A percentile compares a stretch with the other conserved stretches of the same genome.
phyloP scores from a whole-genome alignment of 2,797 vertebrate species.

The Poecilia velifera region DNA sequence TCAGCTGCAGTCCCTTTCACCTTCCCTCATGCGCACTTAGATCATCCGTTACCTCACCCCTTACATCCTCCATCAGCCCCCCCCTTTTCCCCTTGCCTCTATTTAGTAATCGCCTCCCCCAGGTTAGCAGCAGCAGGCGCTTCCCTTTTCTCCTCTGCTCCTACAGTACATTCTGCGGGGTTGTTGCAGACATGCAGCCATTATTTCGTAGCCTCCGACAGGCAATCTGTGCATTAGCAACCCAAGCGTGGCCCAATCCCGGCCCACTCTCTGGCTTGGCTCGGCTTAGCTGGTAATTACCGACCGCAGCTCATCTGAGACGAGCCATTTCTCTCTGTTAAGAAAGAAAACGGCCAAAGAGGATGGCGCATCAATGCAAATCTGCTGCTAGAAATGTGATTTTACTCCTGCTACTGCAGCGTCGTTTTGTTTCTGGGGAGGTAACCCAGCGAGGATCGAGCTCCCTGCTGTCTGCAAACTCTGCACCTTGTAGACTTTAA shows the following conservation, averaged over 20 bases:
- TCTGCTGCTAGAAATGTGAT: constrained; percentile 21
- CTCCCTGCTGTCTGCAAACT: constrained; percentile 9
- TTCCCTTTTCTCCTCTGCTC: constrained; percentile 27
- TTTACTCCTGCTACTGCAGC: not conserved
- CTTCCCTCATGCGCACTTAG: constrained; percentile 48
- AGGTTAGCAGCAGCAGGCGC: constrained; percentile 22
- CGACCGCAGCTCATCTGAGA: constrained; percentile 51
- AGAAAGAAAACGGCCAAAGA: constrained; percentile 20
- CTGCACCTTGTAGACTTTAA: constrained; percentile 25
- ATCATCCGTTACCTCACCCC: constrained; percentile 36
- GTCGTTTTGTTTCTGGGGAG: constrained; percentile 9
- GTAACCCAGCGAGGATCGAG: not conserved
- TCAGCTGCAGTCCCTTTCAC: constrained; percentile 53
- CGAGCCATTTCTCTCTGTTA: constrained; percentile 41
- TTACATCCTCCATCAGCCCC: not conserved
- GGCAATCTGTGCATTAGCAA: constrained; percentile 73
- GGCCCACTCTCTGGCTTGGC: constrained; percentile 53
- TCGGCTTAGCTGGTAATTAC: constrained; percentile 70
- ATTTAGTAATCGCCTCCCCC: constrained; percentile 34
- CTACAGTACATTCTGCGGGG: constrained; percentile 45
- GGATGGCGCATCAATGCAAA: constrained; percentile 33
- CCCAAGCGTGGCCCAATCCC: constrained; percentile 50
- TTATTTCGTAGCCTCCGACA: constrained; percentile 60
- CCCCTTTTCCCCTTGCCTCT: not conserved
- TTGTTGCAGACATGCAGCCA: constrained; percentile 48